Percentiles rank a stretch among this genome's conserved stretches.
Conservation (phyloP, 2,113 vertebrate genomes). For the Pelobates fuscus region DNA sequence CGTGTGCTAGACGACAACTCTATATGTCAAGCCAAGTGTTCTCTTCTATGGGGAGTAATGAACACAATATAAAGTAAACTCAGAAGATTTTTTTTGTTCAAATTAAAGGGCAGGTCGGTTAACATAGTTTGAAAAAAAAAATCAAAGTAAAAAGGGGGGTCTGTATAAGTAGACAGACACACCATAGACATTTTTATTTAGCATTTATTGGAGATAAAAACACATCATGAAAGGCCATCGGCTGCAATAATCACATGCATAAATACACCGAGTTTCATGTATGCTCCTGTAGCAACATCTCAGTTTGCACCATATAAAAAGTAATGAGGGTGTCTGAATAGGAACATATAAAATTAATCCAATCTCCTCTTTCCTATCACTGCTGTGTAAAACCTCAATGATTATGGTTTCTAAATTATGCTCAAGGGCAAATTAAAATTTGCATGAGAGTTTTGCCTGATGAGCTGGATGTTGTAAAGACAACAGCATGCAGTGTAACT, state of each 20-base stretch:
- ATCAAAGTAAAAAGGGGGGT: constrained; percentile 63
- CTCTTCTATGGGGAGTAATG: constrained; percentile 85
- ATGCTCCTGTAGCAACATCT: constrained; percentile 81
- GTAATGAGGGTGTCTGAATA: constrained; percentile 97
- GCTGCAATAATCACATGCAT: constrained; percentile 66
- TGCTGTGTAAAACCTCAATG: constrained; percentile 93
- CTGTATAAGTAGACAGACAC: constrained; percentile 24
- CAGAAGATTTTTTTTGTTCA: constrained; percentile 55
- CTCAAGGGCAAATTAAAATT: constrained; percentile 99
- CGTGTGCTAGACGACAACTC: constrained; percentile 86
- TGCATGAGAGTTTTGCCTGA: constrained; percentile 94
- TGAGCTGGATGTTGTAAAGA: constrained; percentile 84
- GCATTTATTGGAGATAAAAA: constrained; percentile 63
- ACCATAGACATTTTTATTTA: constrained; percentile 63
- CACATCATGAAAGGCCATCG: constrained; percentile 57
- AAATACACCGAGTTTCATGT: constrained; percentile 76
- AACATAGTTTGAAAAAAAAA: constrained; percentile 58
- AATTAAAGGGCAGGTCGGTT: constrained; percentile 58
- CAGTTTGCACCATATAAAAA: constrained; percentile 91
- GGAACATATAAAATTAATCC: constrained; percentile 93
- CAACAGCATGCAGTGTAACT: constrained; percentile 87
- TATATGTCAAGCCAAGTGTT: constrained; percentile 96
- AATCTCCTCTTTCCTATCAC: constrained; percentile 85
- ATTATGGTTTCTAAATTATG: constrained; percentile 99
- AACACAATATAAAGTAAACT: constrained; percentile 77